Evolutionary conservation across 1,140 invertebrate genomes (phyloP), one percentile per base, ranked within the genome.

Genomic region (Elymnias hypermnestra): DNA sequence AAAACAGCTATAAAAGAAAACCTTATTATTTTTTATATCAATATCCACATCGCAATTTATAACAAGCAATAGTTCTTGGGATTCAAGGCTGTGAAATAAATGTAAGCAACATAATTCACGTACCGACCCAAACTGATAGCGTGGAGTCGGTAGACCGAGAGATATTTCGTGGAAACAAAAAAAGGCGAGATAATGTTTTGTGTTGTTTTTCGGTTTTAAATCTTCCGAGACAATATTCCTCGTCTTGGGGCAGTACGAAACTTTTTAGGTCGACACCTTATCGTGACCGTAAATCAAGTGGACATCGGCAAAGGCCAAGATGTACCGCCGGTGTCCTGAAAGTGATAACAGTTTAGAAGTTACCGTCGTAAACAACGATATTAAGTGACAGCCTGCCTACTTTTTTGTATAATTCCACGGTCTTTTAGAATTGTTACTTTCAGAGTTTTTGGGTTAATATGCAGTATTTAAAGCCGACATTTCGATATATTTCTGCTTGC

Each of bases 271-370:
- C 67, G 72, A 67, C 70, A 81, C 74, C 72, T 82, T 84, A 78
- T 84, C 79, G 66, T 74, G 60, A 74, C 58, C 63, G 74, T 84
- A 82, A 84, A 84, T 84, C 77, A 84, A 74, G 75, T 74, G 79
- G 79, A 82, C 76, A 79, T 72, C 70, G 71, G 64, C 57, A 59
- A 72, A 69, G 60, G 67, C 58, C 55, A 57, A 69, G 67, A 76
- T 72, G 71, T 74, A 72, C 68, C 57, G 67, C 45, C 52, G 60
- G 60, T 69, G 66, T 63, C 67, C 64, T 60, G 63, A 52, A 73
- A 72, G 71, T 79, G 79, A 83, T 81, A 83, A 77, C 68, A 78
- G 55, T 75, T 77, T 63, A 59, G 58, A 73, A 79, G 55, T 76
- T 72, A 45, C 49, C 40, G 46, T 56, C 58, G 66, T 79, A 78